Base-by-base conservation (phyloP, 1,140 invertebrate species). In the Armadillidium nasatum region DNA sequence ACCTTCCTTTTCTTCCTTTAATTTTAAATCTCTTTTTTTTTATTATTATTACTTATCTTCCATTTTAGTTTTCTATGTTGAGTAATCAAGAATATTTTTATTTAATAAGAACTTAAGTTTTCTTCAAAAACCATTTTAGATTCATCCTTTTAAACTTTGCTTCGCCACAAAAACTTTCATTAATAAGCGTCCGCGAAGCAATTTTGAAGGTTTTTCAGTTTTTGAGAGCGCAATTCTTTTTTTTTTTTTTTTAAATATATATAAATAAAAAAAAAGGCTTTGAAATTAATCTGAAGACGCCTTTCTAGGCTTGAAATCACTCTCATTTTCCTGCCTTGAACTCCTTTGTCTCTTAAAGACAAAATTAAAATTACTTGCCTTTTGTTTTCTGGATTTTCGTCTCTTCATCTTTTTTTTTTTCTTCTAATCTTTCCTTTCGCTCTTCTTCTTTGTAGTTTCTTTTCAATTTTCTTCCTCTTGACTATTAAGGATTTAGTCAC, bases 191-290 rank as follows among this genome's bases (percentile, higher is more conserved):
- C 50, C 19, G 19, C 50, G 50, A 60, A 7, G 50, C 50, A 60
- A 60, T 60, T 60, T 60, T 60, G 50, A 60, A 60, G 50, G 50
- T 60, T 60, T 60, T 60, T 60, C 11, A 60, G 50, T 60, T 60
- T 60, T 60, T 60, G 11, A 19, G 50, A 60, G 50, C 2, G 50
- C 50, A 60, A 60, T 3, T 60, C 6, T 33, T 33, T 33, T 33
- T 33, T 33, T 3, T 60, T 33, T 33, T 33, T 33, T 33, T 33
- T 33, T 33, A 33, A 3, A 33, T 33, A 33, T 33, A 33, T 33
- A 3, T 33, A 33, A 33, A 33, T 33, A 19, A 19, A 60, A 60
- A 60, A 60, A 60, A 19, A 60, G 50, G 11, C 19, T 60, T 60
- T 60, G 50, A 60, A 60, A 60, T 60, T 60, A 60, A 60, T 60